Conservation (phyloP, 1,140 invertebrate genomes). For the Drosophila fuyamai region DNA sequence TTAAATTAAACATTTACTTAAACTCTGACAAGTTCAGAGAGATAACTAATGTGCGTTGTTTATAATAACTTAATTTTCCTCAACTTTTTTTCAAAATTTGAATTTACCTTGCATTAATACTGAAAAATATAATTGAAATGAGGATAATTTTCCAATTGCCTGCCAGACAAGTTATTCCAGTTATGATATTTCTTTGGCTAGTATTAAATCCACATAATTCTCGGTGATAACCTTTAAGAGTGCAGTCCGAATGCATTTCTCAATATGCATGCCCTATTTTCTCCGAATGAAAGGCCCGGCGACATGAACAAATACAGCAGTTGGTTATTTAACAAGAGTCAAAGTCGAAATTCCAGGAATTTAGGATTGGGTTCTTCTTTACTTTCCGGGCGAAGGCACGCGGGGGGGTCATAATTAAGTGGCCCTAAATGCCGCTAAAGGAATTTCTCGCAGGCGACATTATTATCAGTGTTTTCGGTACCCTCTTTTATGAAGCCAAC, state of each 20-base stretch:
- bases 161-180: neutral
- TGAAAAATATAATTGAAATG: too few relatives aligned
- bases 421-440: conserved; percentile 81
- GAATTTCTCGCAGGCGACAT: conserved; percentile 81
- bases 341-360: conserved; percentile 71
- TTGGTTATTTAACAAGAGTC: conserved; percentile 75
- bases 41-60: too few relatives aligned
- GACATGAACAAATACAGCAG: conserved; percentile 75
- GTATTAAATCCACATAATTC: neutral
- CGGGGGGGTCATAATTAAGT: conserved; percentile 74
- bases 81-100: too few relatives aligned
- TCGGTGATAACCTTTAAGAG: neutral
- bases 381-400: conserved; percentile 18
- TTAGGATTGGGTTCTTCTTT: conserved; percentile 65
- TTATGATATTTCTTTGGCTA: neutral
- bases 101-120: too few relatives aligned
- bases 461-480: conserved; percentile 67
- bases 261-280: conserved; percentile 22
- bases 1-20: neutral
- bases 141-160: neutral
- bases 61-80: too few relatives aligned
- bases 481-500: conserved; percentile 14
- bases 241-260: neutral
- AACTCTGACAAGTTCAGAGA: too few relatives aligned
- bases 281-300: conserved; percentile 11